Base-by-base conservation (phyloP, 2,797 vertebrate genomes). In the Arnoldichthys spilopterus region DNA sequence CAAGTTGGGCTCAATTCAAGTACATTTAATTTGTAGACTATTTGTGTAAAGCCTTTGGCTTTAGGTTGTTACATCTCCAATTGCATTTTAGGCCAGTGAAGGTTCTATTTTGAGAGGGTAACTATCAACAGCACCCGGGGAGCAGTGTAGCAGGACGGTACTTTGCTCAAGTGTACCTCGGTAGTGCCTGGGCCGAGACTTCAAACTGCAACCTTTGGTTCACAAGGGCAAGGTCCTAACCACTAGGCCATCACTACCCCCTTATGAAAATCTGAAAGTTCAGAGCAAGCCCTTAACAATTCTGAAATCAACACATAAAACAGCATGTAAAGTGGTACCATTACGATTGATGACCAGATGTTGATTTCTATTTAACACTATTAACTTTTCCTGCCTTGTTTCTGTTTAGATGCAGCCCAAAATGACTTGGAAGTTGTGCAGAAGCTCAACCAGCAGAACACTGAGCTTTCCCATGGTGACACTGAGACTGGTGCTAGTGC, bases 381-480 rank as follows among this genome's bases (percentile, higher is more conserved):
- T 70, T 15, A 9, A 13, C 32, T 63, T 11, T 64, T 0, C 20
- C 56, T 64, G 59, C 37, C 37, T 88, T 62, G 34, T 43, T 84
- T 83, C 13, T 64, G 89, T 84, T 72, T 80, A 97, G 95, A 95
- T 62, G 56, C 70, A 15, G 56, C 28, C 32, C 85, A 73, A 78
- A 85, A 56, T 87, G 91, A 83, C 70, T 92, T 90, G 67, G 91
- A 94, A 82, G 91, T 93, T 45, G 82, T 97, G 73, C 90, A 95
- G 73, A 92, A 95, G 61, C 93, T 95, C 85, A 96, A 96, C 91
- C 86, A 92, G 86, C 94, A 96, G 91, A 97, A 97, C 90, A 28
- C 80, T 2, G 89, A 90, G 68, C 81, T 88, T 78, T 92, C 83
- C 62, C 84, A 87, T 20, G 83, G 79, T 73, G 86, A 81, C 28